phyloP scores from a whole-genome alignment of 2,888 invertebrate genomes.

The Taphrorychus bicolor region DNA sequence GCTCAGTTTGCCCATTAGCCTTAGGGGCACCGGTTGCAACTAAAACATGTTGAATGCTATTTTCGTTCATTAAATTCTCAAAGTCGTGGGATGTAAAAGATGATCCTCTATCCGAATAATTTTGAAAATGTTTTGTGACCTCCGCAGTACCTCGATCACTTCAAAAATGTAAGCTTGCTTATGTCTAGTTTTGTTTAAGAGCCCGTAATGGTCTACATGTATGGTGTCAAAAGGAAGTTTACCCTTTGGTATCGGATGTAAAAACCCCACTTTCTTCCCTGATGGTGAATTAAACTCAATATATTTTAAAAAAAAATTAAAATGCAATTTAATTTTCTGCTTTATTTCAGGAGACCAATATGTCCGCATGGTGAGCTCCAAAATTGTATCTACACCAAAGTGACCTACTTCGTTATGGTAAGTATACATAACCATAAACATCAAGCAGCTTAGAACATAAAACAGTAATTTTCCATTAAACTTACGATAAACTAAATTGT shows the following conservation, averaged over 20 bases:
- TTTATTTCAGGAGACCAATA: slow-evolving; percentile 42
- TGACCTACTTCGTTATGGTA: slow-evolving; percentile 40
- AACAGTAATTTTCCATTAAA: slow-evolving; percentile 6
- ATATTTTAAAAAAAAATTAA: slow-evolving; percentile 45
- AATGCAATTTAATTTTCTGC: slow-evolving; percentile 40
- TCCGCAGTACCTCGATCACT: slow-evolving; percentile 32
- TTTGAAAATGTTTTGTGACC: background rate
- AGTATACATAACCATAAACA: slow-evolving; percentile 15
- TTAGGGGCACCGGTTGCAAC: background rate
- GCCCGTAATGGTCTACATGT: slow-evolving; percentile 52
- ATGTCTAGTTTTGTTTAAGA: slow-evolving; percentile 48
- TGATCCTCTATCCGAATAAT: background rate
- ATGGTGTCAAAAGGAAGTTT: slow-evolving; percentile 47
- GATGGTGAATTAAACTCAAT: slow-evolving; percentile 46
- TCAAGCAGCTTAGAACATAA: slow-evolving; percentile 3
- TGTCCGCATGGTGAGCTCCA: slow-evolving; percentile 39
- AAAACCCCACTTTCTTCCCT: slow-evolving; percentile 48
- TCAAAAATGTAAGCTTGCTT: slow-evolving; percentile 22
- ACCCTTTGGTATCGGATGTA: slow-evolving; percentile 49
- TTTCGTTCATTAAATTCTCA: background rate
- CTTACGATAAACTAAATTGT: slow-evolving; percentile 17
- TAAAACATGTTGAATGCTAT: background rate
- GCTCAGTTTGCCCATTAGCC: background rate
- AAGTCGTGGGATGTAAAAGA: background rate
- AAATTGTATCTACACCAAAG: slow-evolving; percentile 39